A percentile compares a stretch with the other conserved stretches of the same genome.
Evolutionary conservation across 23 tunicate genomes (phyloP).

Genomic region (Diplosoma virens): DNA sequence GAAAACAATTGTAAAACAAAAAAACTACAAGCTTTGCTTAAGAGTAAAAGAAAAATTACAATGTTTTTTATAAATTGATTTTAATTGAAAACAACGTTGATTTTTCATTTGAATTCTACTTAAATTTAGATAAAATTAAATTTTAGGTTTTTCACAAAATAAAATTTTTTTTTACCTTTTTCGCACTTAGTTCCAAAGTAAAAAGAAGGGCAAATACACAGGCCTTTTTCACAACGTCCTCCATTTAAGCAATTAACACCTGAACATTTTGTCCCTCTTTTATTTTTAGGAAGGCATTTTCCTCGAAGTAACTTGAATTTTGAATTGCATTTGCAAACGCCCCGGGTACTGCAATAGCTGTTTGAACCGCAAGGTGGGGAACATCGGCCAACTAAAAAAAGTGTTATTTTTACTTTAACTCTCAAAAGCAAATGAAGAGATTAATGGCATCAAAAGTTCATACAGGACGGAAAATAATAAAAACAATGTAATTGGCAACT

Average conservation of each 20-base stretch:
- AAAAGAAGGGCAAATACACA: slow-evolving; percentile 40
- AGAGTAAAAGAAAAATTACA: no score
- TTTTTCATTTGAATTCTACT: no score
- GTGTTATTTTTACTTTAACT: background rate
- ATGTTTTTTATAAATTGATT: no score
- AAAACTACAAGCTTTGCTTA: no score
- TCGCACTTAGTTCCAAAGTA: slow-evolving; percentile 32
- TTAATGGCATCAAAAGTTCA: no score
- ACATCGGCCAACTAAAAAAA: slow-evolving; percentile 29
- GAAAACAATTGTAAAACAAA: no score
- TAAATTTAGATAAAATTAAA: no score
- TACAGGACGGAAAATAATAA: no score
- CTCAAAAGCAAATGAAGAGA: no score
- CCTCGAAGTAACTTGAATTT: slow-evolving; percentile 32
- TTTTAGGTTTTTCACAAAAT: background rate
- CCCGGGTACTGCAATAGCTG: slow-evolving; percentile 56
- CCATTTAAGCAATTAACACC: slow-evolving; percentile 49
- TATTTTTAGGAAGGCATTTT: background rate
- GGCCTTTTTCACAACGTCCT: slow-evolving; percentile 50
- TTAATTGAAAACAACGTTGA: no score
- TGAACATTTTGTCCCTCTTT: background rate
- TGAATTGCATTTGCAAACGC: slow-evolving; percentile 60
- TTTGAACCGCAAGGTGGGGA: slow-evolving; percentile 40
- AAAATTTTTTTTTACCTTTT: slow-evolving; percentile 13
- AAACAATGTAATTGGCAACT: no score